Base-by-base conservation (phyloP, 1,140 invertebrate species). In the Amphibalanus amphitrite region DNA sequence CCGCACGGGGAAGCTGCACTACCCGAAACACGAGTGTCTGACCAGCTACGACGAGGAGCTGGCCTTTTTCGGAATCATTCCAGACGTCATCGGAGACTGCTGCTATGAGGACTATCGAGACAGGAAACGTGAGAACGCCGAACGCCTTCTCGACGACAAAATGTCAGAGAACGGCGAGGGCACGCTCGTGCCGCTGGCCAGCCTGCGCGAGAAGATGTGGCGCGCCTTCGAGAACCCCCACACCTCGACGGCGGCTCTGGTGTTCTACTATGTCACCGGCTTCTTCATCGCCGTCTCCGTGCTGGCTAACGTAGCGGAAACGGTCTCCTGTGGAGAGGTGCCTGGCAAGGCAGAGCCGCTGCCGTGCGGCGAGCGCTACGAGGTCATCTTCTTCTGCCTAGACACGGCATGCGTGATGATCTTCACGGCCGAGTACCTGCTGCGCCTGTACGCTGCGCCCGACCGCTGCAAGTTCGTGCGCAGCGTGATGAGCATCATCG, bases 181-280 rank as follows among this genome's bases (percentile, higher is more conserved):
- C 20, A n/a, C 4, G 4, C 23, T 23, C 20, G 64, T 6, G 4
- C 4, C 4, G 38, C 38, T 38, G 38, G 17, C 38, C 38, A 38
- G 17, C 38, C 38, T 38, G 38, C 38, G 38, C 6, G 38, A 38
- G n/a, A n/a, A n/a, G n/a, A n/a, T n/a, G n/a, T n/a, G n/a, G n/a
- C n/a, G n/a, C n/a, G n/a, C n/a, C n/a, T 99, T 99, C 80, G 96
- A 99, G 82, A 98, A 99, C 82, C 97, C 97, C 0, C 96, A 99
- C 82, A 96, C 93, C 69, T 95, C 95, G 40, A 99, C 97, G 33
- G 90, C 95, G 1, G 97, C 97, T 4, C 83, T 99, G 73, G 96
- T 99, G 65, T 99, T 99, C 81, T 99, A 99, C 83, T 99, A 99
- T 82, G 97, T 99, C 29, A 99, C 97, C 30, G 97, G 97, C 26